Conservation (phyloP, 2,113 vertebrate genomes). For the Xyrauchen texanus region DNA sequence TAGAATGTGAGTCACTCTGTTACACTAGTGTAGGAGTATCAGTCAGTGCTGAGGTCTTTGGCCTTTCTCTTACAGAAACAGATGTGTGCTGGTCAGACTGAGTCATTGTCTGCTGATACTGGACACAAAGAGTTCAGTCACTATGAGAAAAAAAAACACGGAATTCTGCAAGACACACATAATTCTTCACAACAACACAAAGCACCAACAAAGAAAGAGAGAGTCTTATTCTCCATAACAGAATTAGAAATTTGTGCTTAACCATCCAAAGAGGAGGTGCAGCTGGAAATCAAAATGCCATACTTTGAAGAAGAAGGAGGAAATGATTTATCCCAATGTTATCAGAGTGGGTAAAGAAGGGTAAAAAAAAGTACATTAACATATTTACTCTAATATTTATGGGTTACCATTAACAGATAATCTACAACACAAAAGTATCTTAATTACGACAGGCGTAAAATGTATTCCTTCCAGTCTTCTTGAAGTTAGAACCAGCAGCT, state of each 20-base stretch:
- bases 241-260: background rate
- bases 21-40: too few relatives aligned
- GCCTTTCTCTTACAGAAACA: slow-evolving; percentile 5
- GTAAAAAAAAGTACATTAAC: too few relatives aligned
- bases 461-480: too few relatives aligned
- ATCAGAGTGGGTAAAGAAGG: too few relatives aligned
- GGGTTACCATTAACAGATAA: too few relatives aligned
- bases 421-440: too few relatives aligned
- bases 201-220: slow-evolving; percentile 9
- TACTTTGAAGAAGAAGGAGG: background rate
- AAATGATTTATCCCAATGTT: background rate
- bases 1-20: background rate
- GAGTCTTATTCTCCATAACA: background rate
- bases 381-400: too few relatives aligned
- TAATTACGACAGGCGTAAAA: too few relatives aligned
- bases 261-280: background rate
- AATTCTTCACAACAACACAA: slow-evolving; percentile 33
- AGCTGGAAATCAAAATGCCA: background rate
- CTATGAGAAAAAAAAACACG: slow-evolving; percentile 18
- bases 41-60: slow-evolving; percentile 2
- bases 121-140: slow-evolving; percentile 58
- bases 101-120: slow-evolving; percentile 52
- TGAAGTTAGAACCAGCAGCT: too few relatives aligned
- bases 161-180: slow-evolving; percentile 40
- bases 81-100: slow-evolving; percentile 34